These are phyloP conservation scores for Wiebesia pumilae DNA, from an alignment of 1,140 invertebrate genomes.

Conservation along the genomic window DNA sequence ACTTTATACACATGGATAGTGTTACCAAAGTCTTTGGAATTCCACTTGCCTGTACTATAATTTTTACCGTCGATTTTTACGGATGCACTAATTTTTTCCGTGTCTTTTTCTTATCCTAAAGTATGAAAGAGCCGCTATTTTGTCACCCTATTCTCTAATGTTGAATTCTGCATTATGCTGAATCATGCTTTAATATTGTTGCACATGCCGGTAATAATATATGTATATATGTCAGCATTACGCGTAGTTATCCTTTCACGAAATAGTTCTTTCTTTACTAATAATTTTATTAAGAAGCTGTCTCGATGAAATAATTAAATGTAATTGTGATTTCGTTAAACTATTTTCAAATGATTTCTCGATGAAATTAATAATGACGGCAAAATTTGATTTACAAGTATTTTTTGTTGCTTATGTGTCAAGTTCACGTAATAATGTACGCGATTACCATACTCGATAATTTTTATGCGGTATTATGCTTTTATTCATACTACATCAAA, in stretches of 20 bases:
- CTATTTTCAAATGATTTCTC: neutral
- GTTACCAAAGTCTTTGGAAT: slow-evolving; percentile 24
- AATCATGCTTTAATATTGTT: neutral
- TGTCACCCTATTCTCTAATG: neutral
- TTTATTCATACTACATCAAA: neutral
- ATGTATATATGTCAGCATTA: neutral
- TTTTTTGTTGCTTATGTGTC: neutral
- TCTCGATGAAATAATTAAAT: too few relatives aligned
- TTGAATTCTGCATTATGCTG: neutral
- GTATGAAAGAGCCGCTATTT: neutral
- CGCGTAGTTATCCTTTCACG: neutral
- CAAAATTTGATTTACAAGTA: neutral
- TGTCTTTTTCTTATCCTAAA: neutral
- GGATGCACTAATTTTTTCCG: neutral
- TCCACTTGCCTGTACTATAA: neutral
- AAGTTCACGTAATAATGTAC: neutral
- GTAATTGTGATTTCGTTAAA: neutral
- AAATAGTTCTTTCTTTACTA: neutral
- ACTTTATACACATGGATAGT: slow-evolving; percentile 14
- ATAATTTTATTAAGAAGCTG: neutral
- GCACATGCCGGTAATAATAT: neutral
- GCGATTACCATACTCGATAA: neutral
- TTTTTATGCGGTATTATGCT: neutral
- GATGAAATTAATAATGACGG: neutral
- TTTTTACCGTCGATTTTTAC: neutral